phyloP scores from a whole-genome alignment of 1,140 invertebrate species.

The Rhagoletis pomonella region DNA sequence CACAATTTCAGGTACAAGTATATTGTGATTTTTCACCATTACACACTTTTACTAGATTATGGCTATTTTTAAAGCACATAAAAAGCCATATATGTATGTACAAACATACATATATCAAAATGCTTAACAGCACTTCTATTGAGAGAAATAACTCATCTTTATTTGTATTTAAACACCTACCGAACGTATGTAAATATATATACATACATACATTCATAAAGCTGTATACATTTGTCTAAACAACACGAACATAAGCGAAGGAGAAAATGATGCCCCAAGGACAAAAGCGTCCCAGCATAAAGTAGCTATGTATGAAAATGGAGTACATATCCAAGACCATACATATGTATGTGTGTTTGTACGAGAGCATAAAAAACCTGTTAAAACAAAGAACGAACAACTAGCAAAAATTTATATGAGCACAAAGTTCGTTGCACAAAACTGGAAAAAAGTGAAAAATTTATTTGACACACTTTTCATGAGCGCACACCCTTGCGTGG shows the following conservation, averaged over 20 bases:
- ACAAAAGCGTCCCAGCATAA: not conserved
- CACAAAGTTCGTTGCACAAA: not conserved
- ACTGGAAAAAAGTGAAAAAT: not conserved
- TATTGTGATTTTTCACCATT: no score
- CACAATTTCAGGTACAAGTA: no score
- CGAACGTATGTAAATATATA: not conserved
- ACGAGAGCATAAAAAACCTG: not conserved
- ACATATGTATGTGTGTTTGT: no score
- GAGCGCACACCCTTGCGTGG: not conserved
- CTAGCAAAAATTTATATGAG: not conserved
- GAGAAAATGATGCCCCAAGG: not conserved
- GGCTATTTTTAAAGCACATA: no score
- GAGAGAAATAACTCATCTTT: not conserved
- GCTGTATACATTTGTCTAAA: not conserved
- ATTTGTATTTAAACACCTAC: not conserved
- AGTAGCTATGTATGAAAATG: no score
- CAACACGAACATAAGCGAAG: not conserved
- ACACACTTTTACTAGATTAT: no score
- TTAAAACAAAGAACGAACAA: not conserved
- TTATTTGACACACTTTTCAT: slow-evolving; percentile 39
- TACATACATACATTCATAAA: not conserved
- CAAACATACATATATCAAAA: not conserved
- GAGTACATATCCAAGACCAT: not conserved
- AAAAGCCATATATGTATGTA: not conserved
- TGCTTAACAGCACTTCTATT: not conserved